Base-by-base conservation (phyloP, 2,113 vertebrate species). In the Rissa tridactyla region DNA sequence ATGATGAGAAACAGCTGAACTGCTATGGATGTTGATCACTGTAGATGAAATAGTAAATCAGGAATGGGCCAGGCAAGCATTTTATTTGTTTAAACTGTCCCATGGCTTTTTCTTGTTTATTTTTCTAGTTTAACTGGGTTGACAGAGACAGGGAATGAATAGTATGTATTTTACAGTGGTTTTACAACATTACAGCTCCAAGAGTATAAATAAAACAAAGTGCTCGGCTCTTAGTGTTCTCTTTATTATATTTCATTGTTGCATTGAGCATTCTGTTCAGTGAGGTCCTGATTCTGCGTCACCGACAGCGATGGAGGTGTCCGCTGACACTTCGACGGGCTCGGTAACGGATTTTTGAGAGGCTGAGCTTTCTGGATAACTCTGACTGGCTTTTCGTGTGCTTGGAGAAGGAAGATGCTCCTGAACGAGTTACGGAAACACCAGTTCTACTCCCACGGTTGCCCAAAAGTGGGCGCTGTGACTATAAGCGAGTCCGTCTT, bases 61-160 rank as follows among this genome's bases (percentile, higher is more conserved):
- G 77, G 68, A 95, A 71, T 2, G n/a, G 90, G 76, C 76, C 84
- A 73, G 68, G 64, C 77, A 91, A 85, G 62, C 87, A 47, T 91
- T 90, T 82, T 87, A 44, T 89, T 95, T 95, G 80, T 86, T 93
- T 93, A 88, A 82, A 85, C 65, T 81, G 25, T n/a, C 66, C 76
- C 71, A 47, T 95, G 66, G 44, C 60, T 88, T 96, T 95, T 91
- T 58, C 73, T 22, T 82, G 75, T 88, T 87, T 95, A 88, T 96
- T 85, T 96, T 86, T 96, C 85, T 86, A 38, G 80, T 79, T 89
- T 87, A 94, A 91, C 77, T 76, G 83, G 34, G 54, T 79, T 95
- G 86, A 79, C 58, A 95, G 64, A 87, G 73, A 51, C 58, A 72
- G 54, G 42, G 82, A 95, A 85, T 77, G 70, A 93, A 58, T 27